Percentiles rank a stretch among this genome's conserved stretches.
Conservation (phyloP, 64 coral and sea anemone genomes). For the Acropora tenuis region DNA sequence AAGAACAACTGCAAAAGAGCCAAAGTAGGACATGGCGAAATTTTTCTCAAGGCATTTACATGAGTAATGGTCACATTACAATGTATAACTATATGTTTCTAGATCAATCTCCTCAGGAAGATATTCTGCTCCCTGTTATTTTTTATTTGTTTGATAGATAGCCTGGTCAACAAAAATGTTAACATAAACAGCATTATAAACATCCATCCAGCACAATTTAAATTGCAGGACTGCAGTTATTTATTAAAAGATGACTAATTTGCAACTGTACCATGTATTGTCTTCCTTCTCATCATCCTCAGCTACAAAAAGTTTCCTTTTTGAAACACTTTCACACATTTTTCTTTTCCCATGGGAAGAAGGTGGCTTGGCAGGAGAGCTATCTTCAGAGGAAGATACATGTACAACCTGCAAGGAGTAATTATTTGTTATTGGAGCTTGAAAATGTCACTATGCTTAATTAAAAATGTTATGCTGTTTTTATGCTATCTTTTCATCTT, state of each 20-base stretch:
- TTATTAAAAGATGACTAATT: constrained; percentile 13
- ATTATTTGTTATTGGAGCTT: constrained; percentile 8
- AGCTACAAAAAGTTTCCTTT: constrained; percentile 29
- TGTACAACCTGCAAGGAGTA: not conserved
- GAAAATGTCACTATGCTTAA: constrained; percentile 8
- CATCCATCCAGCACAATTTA: not conserved
- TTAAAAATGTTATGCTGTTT: constrained; percentile 12
- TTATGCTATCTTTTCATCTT: not conserved
- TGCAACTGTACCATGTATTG: constrained; percentile 42
- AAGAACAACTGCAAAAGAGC: constrained; percentile 30
- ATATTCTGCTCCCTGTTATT: constrained; percentile 18
- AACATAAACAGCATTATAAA: constrained; percentile 1
- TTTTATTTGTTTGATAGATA: constrained; percentile 5
- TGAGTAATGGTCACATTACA: constrained; percentile 1
- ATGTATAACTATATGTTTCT: not conserved
- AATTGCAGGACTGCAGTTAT: constrained; percentile 12
- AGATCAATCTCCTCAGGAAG: not conserved
- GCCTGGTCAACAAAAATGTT: constrained; percentile 24
- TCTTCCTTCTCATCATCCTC: constrained; percentile 6
- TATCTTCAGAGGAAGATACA: not conserved
- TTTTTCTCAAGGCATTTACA: constrained; percentile 21
- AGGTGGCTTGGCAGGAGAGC: constrained; percentile 1
- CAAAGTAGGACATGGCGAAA: constrained; percentile 13
- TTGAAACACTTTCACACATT: constrained; percentile 7
- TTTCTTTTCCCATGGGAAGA: constrained; percentile 22